Evolutionary conservation across 2,888 invertebrate genomes (phyloP), one percentile per base, ranked within the genome.

Genomic region (Holacanthella duospinosa): DNA sequence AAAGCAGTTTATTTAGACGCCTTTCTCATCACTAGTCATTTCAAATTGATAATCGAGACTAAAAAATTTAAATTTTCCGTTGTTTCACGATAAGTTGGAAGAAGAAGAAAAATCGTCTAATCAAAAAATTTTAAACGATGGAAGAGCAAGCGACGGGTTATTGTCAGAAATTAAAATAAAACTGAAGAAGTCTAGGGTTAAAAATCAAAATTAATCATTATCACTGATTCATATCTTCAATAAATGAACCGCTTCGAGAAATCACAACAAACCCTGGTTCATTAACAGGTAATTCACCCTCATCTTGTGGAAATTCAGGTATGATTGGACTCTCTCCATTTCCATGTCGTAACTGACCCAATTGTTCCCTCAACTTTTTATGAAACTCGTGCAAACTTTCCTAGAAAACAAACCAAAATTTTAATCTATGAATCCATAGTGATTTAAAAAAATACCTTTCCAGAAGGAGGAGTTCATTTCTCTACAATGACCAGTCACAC

Each of bases 311-410:
- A 1, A 29, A 3, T 24, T 26, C 48, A 19, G 48, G 36, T 12
- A 9, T n/a, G 9, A 4, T n/a, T 6, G 25, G 60, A 25, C 36
- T 53, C 55, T 36, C 27, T 12, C 53, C 61, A 24, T 64, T 69
- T 12, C 53, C 61, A 24, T 64, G 69, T 57, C 74, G 74, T 59
- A 80, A 78, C 55, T 79, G 76, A 74, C 85, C 82, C 70, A 85
- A 77, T 74, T 87, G 87, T 68, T 83, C 82, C 73, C 83, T 83
- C 55, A 88, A 77, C 68, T 84, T 84, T 74, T 82, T 80, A 76
- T 85, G 85, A 25, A 86, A 79, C 74, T 86, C 82, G 72, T 84
- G 79, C 71, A 87, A 78, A 62, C 85, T 84, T 74, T 86, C 85
- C 85, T 85, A 78, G 27, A 55, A 64, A 44, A 62, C 26, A 29